Base-by-base conservation (phyloP, 1,140 invertebrate species). In the Rhizoglyphus robini region DNA sequence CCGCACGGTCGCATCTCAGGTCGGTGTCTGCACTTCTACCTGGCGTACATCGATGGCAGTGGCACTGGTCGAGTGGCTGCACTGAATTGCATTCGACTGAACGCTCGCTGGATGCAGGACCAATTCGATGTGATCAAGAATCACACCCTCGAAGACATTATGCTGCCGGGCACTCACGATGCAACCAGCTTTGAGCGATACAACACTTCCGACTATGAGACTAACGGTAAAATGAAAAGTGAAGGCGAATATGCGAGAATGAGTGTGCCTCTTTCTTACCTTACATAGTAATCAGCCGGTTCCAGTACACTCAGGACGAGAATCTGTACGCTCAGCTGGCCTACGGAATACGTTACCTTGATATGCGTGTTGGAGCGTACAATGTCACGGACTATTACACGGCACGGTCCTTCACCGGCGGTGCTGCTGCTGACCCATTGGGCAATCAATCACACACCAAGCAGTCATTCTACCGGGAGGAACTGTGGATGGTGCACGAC, bases 101-200 rank as follows among this genome's bases (percentile, higher is more conserved):
- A 81, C 69, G 83, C 83, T 0, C 81, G 79, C 3, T 85, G 84
- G 84, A 85, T 86, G 83, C 75, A 77, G 61, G 78, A 82, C 58
- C 72, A 76, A 65, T 74, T 71, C 23, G 23, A 74, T 0, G 68
- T 69, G 3, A 69, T 83, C 1, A 76, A 75, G 0, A 68, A 72
- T 20, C 63, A 77, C 34, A 74, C 71, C 41, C 67, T 84, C 34
- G 71, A 75, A 11, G 76, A 82, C 58, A 68, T 84, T 1, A 81
- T 83, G 65, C 72, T 85, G 57, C 83, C 83, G 0, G 83, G 83
- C 13, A 81, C 81, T 2, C 83, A 85, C 68, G 81, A 85, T 67
- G 81, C 83, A 1, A 82, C 81, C 13, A 76, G 81, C 2, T 83
- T 81, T 69, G 72, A 74, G 2, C 70, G 75, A n/a, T 75, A 79